Conservation (phyloP, 1,140 invertebrate species). For the Bacillus rossius region DNA sequence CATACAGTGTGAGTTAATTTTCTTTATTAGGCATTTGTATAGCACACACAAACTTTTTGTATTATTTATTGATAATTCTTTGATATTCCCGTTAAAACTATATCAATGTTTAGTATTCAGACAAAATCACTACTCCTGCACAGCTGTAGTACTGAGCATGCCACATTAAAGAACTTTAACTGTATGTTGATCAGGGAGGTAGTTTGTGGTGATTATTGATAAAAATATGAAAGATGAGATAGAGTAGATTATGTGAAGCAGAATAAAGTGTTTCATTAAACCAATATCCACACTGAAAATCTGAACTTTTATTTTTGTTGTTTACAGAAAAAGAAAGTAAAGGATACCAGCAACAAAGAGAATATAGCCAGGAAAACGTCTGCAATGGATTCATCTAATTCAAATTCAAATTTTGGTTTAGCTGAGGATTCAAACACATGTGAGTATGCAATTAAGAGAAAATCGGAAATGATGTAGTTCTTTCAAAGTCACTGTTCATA, state of each 20-base stretch:
- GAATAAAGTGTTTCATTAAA: neutral
- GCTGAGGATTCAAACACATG: constrained; percentile 87
- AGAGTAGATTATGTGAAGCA: neutral
- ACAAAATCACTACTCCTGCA: too few species aligned
- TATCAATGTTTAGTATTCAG: too few species aligned
- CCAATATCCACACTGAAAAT: too few species aligned
- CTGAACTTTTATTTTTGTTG: constrained; percentile 2
- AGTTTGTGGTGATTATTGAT: too few species aligned
- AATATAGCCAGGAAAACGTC: constrained; percentile 60
- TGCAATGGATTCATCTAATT: constrained; percentile 68
- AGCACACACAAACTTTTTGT: too few species aligned
- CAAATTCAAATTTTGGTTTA: constrained; percentile 72
- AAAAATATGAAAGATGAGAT: neutral
- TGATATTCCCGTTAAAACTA: too few species aligned
- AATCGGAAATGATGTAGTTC: neutral
- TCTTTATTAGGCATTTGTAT: too few species aligned
- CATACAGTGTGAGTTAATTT: too few species aligned
- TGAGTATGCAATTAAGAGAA: constrained; percentile 44
- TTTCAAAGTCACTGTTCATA: neutral
- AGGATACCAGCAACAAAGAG: constrained; percentile 68
- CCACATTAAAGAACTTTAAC: too few species aligned
- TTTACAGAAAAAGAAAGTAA: constrained; percentile 54
- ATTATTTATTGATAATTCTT: too few species aligned
- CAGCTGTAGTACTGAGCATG: too few species aligned
- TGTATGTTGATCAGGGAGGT: too few species aligned